Percentiles rank a stretch among this genome's conserved stretches.
Conservation (phyloP, 2,113 vertebrate genomes). For the Paradisaea rubra region DNA sequence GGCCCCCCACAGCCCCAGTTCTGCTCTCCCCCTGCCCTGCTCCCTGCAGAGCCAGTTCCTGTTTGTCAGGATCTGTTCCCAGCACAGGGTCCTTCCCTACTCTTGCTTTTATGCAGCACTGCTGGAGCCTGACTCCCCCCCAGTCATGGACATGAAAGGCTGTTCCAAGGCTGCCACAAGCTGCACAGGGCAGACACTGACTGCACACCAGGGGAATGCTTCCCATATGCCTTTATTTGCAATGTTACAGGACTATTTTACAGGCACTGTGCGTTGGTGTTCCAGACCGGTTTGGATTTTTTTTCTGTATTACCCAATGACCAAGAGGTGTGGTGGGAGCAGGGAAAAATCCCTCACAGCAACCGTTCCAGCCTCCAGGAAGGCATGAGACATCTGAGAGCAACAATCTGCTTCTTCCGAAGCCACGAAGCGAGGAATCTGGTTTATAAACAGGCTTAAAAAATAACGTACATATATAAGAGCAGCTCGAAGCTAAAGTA, state of each 20-base stretch:
- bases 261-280: conserved; percentile 51
- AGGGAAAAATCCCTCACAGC: neutral
- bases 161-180: neutral
- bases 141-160: accelerated
- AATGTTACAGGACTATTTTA: conserved; percentile 39
- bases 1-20: neutral
- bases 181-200: neutral
- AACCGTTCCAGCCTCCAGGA: conserved; percentile 9
- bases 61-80: neutral
- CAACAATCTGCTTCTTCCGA: conserved; percentile 31
- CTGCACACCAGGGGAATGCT: neutral
- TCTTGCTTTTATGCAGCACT: neutral
- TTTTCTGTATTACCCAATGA: neutral
- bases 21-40: neutral
- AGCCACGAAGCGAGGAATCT: conserved; percentile 2
- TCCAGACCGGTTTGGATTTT: neutral
- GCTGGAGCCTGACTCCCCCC: neutral
- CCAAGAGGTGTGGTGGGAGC: neutral
- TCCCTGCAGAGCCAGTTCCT: neutral
- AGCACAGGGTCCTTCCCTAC: accelerated
- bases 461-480: conserved; percentile 38
- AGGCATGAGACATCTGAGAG: conserved; percentile 26
- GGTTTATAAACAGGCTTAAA: conserved; percentile 55
- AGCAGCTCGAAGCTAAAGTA: conserved; percentile 63
- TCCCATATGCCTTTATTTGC: conserved; percentile 72